phyloP scores from a whole-genome alignment of 1,140 invertebrate genomes.

The Tetramorium simillimum region DNA sequence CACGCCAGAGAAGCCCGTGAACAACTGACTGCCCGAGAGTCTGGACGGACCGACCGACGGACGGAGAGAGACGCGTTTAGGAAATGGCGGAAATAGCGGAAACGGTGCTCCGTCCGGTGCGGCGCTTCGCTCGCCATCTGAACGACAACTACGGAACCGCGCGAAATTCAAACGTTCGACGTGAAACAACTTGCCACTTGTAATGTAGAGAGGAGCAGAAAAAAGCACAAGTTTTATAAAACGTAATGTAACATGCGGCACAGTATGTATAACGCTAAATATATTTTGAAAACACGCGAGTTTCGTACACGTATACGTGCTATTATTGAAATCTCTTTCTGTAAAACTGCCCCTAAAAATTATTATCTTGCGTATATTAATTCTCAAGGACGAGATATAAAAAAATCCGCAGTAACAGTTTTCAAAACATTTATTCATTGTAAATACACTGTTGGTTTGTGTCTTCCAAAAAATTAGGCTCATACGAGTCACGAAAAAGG shows the following conservation, averaged over 20 bases:
- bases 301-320: neutral
- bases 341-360: neutral
- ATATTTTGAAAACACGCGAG: too few species aligned
- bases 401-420: conserved; percentile 54
- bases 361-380: neutral
- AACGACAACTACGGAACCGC: neutral
- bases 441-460: conserved; percentile 74
- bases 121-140: neutral
- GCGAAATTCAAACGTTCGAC: neutral
- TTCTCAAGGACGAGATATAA: neutral
- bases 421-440: conserved; percentile 77
- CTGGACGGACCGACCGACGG: neutral
- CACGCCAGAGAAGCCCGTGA: conserved; percentile 75
- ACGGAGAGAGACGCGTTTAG: conserved; percentile 19
- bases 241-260: too few species aligned
- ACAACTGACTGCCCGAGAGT: conserved; percentile 70
- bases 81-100: conserved; percentile 66
- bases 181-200: too few species aligned
- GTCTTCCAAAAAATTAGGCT: conserved; percentile 67
- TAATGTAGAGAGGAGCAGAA: neutral
- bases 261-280: too few species aligned
- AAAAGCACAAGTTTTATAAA: neutral
- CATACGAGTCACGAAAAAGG: conserved; percentile 44
- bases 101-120: neutral
- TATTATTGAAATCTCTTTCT: neutral